phyloP scores from a whole-genome alignment of 2,888 invertebrate species.

The Lypha dubia region DNA sequence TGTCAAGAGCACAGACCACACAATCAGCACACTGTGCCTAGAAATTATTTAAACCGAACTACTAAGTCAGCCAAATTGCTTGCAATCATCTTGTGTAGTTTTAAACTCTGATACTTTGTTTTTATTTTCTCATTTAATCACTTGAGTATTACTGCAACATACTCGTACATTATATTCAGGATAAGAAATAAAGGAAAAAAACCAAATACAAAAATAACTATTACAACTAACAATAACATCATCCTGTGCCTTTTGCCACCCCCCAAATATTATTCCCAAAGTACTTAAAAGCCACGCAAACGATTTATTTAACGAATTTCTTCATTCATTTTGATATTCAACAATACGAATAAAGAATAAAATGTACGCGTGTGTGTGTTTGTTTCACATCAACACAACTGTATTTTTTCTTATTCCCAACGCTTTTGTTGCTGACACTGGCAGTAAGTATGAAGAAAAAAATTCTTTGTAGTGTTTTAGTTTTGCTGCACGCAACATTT shows the following conservation, averaged over 20 bases:
- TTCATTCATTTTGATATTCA: constrained; percentile 8
- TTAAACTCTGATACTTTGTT: constrained; percentile 3
- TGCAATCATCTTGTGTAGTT: constrained; percentile 52
- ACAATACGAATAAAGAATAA: constrained; percentile 17
- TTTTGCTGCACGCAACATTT: constrained; percentile 48
- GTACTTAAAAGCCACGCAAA: constrained; percentile 15
- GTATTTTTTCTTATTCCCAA: constrained; percentile 27
- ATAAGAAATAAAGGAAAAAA: no score
- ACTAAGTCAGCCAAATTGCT: constrained; percentile 56
- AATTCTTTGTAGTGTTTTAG: neutral
- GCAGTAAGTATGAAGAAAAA: neutral
- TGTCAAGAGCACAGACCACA: constrained; percentile 41
- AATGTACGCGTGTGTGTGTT: constrained; percentile 4
- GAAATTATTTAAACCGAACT: constrained; percentile 14
- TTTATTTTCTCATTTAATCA: constrained; percentile 47
- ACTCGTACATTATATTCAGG: neutral
- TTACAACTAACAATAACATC: neutral
- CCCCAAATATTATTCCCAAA: neutral
- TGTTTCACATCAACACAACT: constrained; percentile 35
- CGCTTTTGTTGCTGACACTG: constrained; percentile 17
- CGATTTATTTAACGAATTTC: constrained; percentile 30
- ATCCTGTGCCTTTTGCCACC: neutral
- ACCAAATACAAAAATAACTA: neutral
- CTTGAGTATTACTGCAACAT: constrained; percentile 42
- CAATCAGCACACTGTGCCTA: neutral